These are phyloP conservation scores for Laspeyria flexula DNA, from an alignment of 2,888 invertebrate species.

Conservation along the genomic window DNA sequence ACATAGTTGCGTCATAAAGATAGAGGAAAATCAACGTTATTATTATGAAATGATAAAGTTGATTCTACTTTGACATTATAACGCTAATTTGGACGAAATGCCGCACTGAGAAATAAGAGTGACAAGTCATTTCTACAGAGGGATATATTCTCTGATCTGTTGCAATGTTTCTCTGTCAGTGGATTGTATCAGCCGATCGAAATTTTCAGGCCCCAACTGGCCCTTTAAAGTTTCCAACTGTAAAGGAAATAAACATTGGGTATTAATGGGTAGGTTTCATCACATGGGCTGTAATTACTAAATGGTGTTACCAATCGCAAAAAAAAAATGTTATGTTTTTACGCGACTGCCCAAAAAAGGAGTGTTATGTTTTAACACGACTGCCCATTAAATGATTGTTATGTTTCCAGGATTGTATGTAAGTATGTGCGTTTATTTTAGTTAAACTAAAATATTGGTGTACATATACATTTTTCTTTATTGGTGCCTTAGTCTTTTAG, in stretches of 20 bases:
- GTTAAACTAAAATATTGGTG: too few relatives aligned
- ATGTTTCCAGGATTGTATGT: too few relatives aligned
- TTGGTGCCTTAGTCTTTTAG: too few relatives aligned
- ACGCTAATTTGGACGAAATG: neutral
- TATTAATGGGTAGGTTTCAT: neutral
- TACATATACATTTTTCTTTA: too few relatives aligned
- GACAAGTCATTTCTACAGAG: constrained; percentile 56
- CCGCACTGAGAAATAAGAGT: neutral
- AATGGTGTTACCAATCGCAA: too few relatives aligned
- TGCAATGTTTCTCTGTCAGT: constrained; percentile 90
- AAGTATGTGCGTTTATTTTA: too few relatives aligned
- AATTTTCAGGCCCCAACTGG: constrained; percentile 91
- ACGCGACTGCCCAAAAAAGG: too few relatives aligned
- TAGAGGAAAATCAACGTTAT: neutral
- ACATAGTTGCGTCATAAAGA: neutral
- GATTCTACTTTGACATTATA: neutral
- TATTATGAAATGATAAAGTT: neutral
- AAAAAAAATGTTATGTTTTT: too few relatives aligned
- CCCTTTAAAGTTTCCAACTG: constrained; percentile 90
- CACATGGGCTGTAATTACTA: too few relatives aligned
- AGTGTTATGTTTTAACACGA: too few relatives aligned
- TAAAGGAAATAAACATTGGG: constrained; percentile 38
- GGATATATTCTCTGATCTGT: constrained; percentile 88
- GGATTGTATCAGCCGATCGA: constrained; percentile 90
- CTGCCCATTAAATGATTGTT: too few relatives aligned